Evolutionary conservation across 2,797 vertebrate species (phyloP), one percentile per base, ranked within the genome.

Genomic region (Parotocinclus haroldoi): DNA sequence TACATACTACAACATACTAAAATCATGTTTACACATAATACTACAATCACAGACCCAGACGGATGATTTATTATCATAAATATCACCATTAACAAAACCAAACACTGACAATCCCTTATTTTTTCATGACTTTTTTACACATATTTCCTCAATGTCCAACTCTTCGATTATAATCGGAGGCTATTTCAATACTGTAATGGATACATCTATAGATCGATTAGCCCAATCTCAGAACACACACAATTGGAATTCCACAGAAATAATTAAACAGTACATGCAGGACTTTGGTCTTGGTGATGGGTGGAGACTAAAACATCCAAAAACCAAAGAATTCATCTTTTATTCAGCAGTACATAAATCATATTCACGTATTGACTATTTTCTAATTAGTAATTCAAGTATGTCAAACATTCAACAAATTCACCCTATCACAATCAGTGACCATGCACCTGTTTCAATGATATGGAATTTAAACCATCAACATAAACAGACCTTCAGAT

Each of bases 51-150:
- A n/a, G 9, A 53, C 16, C 38, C 51, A 49, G 17, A 39, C 52
- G 61, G 17, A 39, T 9, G 17, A n/a, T 44, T 19, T 37, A 42
- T 52, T 19, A n/a, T n/a, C 12, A 63, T 49, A 46, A 48, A 48
- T 51, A 62, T 18, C 7, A 18, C 14, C 18, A 48, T 39, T 10
- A 50, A 14, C 14, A 39, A 39, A 45, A 62, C 48, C 49, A 51
- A 63, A 42, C 16, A 52, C 16, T 40, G 36, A 42, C 14, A 10
- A 63, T 13, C 6, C 37, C 13, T 51, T 16, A 36, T 18, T 51
- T 6, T 37, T 48, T 38, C 9, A 48, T 37, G 12, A 4, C 3
- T 48, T 36, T 14, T 60, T 10, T 44, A n/a, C 1, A 0, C 44
- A 7, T 37, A 40, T 37, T 36, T 27, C 3, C 1, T 9, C 7